Base-by-base conservation (phyloP, 2,113 vertebrate species). In the Guaruba guarouba region DNA sequence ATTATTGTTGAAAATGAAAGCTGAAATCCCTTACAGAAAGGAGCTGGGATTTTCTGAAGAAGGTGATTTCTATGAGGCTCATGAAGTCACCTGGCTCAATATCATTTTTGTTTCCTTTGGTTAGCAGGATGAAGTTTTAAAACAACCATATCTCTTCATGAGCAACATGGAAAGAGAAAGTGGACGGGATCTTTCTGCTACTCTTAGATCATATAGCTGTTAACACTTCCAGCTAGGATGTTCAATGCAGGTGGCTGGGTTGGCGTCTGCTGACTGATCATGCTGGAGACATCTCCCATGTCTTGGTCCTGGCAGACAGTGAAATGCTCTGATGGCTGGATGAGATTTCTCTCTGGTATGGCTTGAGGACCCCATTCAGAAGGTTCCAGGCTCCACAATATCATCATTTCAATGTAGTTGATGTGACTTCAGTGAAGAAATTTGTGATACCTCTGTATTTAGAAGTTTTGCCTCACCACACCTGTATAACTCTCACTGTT, bases 21-120 rank as follows among this genome's bases (percentile, higher is more conserved):
- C 37, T 86, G 61, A 93, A 93, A 92, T 69, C n/a, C 5, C 33
- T 83, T 93, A 88, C 37, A 67, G 52, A 82, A 87, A 76, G 39
- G 43, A 90, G 23, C 5, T 27, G 35, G 39, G 9, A 4, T 66
- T 78, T 94, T 81, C 51, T 71, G 51, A 46, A 68, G 68, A 57
- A 68, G 18, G 6, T 0, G 0, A 4, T 82, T 91, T 66, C 54
- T 69, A 1, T 15, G 7, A 82, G 14, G 23, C 10, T 88, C 0
- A 0, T 68, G 13, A 39, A 80, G 69, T 10, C 29, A n/a, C 52
- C n/a, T 75, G 52, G 27, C 28, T 86, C 18, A 24, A 9, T 20
- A 48, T 49, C 4, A 77, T n/a, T 76, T 85, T 93, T 43, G 2
- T 31, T 93, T 85, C 18, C 28, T 43, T 71, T 87, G 13, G 11